phyloP scores from a whole-genome alignment of 2,113 vertebrate genomes.

The Pionites leucogaster region DNA sequence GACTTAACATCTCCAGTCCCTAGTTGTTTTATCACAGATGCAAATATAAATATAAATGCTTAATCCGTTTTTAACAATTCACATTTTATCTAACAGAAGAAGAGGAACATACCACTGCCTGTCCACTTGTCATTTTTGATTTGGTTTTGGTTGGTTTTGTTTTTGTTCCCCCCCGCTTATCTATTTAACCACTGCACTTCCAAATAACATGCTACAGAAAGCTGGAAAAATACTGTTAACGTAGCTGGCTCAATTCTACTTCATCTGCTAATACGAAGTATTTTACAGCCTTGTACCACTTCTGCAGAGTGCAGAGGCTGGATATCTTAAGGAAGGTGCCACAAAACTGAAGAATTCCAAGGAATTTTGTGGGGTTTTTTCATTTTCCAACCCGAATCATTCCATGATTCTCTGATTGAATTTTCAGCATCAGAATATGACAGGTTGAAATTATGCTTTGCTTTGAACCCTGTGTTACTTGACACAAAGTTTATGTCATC shows the following conservation, averaged over 20 bases:
- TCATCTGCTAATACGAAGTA: not conserved
- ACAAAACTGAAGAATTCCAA: not conserved
- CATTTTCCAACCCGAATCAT: not conserved
- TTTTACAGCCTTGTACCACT: not conserved
- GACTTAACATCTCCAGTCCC: not conserved
- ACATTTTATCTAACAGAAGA: not conserved
- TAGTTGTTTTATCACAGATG: not conserved
- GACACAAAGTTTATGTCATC: not conserved
- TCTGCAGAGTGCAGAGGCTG: not conserved
- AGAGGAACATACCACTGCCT: not conserved
- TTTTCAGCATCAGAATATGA: not conserved
- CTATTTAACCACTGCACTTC: not conserved
- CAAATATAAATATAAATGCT: conserved; percentile 17
- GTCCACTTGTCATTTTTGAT: not conserved
- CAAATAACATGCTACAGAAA: not conserved
- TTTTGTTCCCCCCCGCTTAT: not conserved
- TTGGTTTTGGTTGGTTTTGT: not conserved
- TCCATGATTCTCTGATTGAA: not conserved
- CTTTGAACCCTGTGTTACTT: not conserved
- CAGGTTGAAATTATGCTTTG: not conserved
- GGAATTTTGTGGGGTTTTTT: not conserved
- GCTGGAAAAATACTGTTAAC: not conserved
- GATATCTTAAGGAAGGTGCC: accelerated
- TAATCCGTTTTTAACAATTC: not conserved
- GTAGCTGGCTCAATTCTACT: not conserved